Conservation (phyloP, 1,140 invertebrate genomes). For the Coelopa frigida region DNA sequence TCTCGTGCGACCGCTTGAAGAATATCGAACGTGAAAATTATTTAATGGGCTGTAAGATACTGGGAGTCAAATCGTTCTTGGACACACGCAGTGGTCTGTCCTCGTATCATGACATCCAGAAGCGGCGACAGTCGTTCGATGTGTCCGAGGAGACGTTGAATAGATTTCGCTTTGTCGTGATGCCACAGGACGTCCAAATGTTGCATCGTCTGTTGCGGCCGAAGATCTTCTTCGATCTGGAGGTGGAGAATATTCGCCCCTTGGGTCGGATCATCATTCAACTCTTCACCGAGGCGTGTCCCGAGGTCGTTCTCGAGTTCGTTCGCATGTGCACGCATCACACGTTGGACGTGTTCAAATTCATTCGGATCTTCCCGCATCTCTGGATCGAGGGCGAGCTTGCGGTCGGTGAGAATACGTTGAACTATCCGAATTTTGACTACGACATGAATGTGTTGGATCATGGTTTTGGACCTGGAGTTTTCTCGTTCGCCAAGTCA, state of each 20-base stretch:
- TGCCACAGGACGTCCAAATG: background rate
- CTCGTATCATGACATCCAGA: background rate
- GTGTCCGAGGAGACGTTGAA: background rate
- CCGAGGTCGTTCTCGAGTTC: slow-evolving; percentile 29
- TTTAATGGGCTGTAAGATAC: slow-evolving; percentile 21
- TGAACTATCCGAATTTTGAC: slow-evolving; percentile 20
- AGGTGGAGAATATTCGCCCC: slow-evolving; percentile 20
- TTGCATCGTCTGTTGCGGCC: slow-evolving; percentile 26
- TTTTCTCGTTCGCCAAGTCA: slow-evolving; percentile 31
- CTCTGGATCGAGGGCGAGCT: slow-evolving; percentile 33
- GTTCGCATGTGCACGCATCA: slow-evolving; percentile 24
- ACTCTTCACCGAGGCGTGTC: slow-evolving; percentile 35
- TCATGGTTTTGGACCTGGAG: slow-evolving; percentile 19
- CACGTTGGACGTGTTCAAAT: slow-evolving; percentile 16
- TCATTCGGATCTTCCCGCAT: slow-evolving; percentile 25
- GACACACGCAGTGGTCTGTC: slow-evolving; percentile 2
- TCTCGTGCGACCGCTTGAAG: background rate
- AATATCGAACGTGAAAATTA: slow-evolving; percentile 16
- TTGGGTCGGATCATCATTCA: slow-evolving; percentile 28
- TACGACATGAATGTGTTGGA: slow-evolving; percentile 32
- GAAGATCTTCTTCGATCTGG: slow-evolving; percentile 26
- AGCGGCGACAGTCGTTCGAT: background rate
- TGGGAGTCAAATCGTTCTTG: slow-evolving; percentile 19
- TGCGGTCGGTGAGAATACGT: slow-evolving; percentile 6
- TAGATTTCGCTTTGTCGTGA: background rate